Conservation (phyloP, 2,113 vertebrate genomes). For the Pseudorasbora parva region DNA sequence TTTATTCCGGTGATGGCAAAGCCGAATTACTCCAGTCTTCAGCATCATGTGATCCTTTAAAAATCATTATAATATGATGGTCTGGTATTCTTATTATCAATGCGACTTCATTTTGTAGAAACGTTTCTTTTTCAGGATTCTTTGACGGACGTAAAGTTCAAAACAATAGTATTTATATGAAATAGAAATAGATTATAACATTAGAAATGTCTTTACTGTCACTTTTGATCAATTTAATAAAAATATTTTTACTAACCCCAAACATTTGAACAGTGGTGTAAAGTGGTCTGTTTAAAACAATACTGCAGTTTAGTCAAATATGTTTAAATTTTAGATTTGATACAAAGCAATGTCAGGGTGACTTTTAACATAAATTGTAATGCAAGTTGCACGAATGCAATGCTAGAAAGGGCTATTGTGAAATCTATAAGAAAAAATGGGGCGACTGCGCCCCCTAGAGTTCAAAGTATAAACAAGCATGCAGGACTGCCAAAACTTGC, state of each 20-base stretch:
- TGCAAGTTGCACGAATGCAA: not conserved
- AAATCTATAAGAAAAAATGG: not conserved
- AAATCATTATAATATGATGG: no score
- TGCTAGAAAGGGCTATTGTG: not conserved
- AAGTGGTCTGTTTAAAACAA: not conserved
- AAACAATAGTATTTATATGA: not conserved
- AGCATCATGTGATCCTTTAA: no score
- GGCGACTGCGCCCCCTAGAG: constrained; percentile 68
- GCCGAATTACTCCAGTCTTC: no score
- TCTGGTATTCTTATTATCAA: not conserved
- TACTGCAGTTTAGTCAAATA: not conserved
- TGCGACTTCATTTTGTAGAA: not conserved
- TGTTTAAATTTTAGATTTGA: not conserved
- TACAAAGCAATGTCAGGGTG: not conserved
- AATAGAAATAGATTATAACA: not conserved
- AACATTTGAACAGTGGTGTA: not conserved
- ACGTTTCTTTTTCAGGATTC: not conserved
- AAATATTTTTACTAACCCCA: not conserved
- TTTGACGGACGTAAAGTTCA: not conserved
- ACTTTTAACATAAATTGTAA: not conserved
- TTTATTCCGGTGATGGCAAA: no score
- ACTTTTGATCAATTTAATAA: not conserved
- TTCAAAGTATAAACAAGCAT: not conserved
- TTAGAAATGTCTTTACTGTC: not conserved
- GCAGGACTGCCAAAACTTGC: not conserved